Evolutionary conservation across 2,888 invertebrate genomes (phyloP), one percentile per base, ranked within the genome.

Genomic region (Dryobotodes eremita): DNA sequence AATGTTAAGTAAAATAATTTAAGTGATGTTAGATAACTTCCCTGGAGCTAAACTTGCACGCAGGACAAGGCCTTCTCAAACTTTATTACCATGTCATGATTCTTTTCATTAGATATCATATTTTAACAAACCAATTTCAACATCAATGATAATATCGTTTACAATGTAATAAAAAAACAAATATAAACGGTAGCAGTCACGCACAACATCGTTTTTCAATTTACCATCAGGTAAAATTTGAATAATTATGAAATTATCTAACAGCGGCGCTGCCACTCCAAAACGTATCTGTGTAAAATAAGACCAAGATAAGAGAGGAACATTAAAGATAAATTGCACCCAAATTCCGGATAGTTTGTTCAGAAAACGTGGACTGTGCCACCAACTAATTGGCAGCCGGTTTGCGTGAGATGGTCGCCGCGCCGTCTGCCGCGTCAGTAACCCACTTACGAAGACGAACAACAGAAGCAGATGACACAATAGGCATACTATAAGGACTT

Each of bases 401-500:
- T 92, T 92, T 87, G 90, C 88, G 92, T 88, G 89, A 90, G 86
- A n/a, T 83, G 86, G 92, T 83, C 92, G 90, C 92, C 95, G 94
- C 92, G 95, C 96, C 92, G 96, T 95, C 96, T 95, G 92, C 92
- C 91, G 88, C 89, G 87, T 85, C 89, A 84, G 86, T 91, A 94
- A 93, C 94, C 93, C 90, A 94, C 94, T 94, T 94, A 91, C 90
- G 82, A 86, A 84, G 94, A 90, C 90, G 82, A 85, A 82, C 86
- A 88, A 88, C 86, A 87, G 83, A 85, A 89, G 84, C 86, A 85
- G 80, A 85, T 75, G 88, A 81, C 84, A 89, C 84, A 83, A 69
- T 64, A 74, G 79, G 17, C 66, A 79, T 83, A 81, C 77, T 86
- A 83, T 86, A 91, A 91, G 90, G 90, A 89, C 87, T 86, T 87